Evolutionary conservation across 2,888 invertebrate genomes (phyloP).

Genomic region (Chelonus formosanus): DNA sequence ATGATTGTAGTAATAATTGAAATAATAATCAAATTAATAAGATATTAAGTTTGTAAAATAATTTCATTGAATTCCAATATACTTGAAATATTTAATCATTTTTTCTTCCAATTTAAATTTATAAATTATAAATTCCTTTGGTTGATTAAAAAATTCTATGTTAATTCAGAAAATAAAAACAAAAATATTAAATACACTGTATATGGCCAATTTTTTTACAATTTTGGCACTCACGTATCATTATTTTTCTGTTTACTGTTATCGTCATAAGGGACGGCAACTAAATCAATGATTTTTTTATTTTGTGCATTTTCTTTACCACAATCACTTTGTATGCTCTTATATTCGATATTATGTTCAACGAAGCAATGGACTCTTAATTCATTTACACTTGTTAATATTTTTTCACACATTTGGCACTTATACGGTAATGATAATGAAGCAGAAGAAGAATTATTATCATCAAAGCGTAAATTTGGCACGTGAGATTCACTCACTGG

Average conservation of each 20-base stretch:
- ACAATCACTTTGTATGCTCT: conserved; percentile 34
- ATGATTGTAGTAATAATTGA: too few species aligned
- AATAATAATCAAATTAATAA: too few species aligned
- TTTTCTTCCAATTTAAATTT: too few species aligned
- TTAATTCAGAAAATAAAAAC: too few species aligned
- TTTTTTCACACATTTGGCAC: conserved; percentile 56
- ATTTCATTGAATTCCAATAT: too few species aligned
- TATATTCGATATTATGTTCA: conserved; percentile 55
- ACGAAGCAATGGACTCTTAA: conserved; percentile 58
- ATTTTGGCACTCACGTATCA: too few species aligned
- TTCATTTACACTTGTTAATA: conserved; percentile 53
- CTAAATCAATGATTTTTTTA: conserved; percentile 65
- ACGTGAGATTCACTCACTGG: conserved; percentile 40
- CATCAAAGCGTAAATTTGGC: conserved; percentile 24
- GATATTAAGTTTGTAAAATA: too few species aligned
- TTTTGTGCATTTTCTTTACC: conserved; percentile 65
- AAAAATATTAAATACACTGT: too few species aligned
- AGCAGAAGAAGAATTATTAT: conserved; percentile 28
- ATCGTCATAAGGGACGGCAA: conserved; percentile 22
- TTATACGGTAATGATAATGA: conserved; percentile 47
- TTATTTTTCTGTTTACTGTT: too few species aligned
- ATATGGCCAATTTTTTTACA: conserved; percentile 59
- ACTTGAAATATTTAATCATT: too few species aligned
- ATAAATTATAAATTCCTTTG: too few species aligned
- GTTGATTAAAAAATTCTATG: too few species aligned